phyloP scores from a whole-genome alignment of 2,113 vertebrate genomes.

The Gorilla gorilla region DNA sequence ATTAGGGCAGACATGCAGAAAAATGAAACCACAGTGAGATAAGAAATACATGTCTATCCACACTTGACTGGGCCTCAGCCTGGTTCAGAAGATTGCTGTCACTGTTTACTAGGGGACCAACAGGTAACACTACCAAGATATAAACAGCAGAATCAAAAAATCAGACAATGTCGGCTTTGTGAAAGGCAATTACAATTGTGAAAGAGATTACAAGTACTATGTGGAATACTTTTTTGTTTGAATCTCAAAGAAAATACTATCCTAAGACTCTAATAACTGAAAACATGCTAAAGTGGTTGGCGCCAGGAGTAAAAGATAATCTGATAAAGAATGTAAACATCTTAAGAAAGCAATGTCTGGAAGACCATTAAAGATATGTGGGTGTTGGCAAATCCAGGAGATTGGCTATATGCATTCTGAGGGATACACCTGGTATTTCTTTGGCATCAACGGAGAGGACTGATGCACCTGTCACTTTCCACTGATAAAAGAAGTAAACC shows the following conservation, averaged over 20 bases:
- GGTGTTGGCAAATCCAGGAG: constrained; percentile 1
- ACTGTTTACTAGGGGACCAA: not conserved
- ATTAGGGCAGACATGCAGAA: not conserved
- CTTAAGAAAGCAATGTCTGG: not conserved
- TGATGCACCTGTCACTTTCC: constrained; percentile 22
- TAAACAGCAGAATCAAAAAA: not conserved
- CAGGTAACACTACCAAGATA: constrained; percentile 6
- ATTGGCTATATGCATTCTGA: not conserved
- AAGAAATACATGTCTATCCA: constrained; percentile 3
- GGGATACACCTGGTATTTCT: not conserved
- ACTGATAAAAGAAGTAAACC: not conserved
- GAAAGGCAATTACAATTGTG: not conserved
- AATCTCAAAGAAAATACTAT: not conserved
- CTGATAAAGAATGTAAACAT: not conserved
- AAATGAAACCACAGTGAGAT: constrained; percentile 31
- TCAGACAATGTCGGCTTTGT: not conserved
- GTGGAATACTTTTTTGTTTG: not conserved
- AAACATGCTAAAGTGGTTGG: not conserved
- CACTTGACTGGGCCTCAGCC: not conserved
- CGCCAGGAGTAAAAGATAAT: not conserved
- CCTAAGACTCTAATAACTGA: not conserved
- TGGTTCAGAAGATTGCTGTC: not conserved
- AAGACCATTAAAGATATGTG: constrained; percentile 13
- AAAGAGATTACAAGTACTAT: not conserved
- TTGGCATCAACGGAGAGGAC: constrained; percentile 18